Conservation (phyloP, 2,113 vertebrate genomes). For the Elephas maximus region DNA sequence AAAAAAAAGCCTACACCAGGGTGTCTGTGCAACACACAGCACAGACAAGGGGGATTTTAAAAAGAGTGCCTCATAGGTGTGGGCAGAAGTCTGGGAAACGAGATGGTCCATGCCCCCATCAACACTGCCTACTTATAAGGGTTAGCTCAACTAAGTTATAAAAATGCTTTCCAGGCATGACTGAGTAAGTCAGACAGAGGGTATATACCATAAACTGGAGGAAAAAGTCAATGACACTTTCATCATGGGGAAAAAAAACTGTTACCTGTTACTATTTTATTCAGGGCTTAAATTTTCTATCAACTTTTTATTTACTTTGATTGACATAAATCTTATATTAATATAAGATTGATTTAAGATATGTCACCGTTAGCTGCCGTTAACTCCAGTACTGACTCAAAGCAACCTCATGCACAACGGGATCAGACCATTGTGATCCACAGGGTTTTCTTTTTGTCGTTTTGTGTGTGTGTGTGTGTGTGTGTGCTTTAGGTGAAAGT, state of each 20-base stretch:
- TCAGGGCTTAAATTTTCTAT: conserved; percentile 48
- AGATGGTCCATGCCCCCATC: neutral
- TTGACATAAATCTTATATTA: conserved; percentile 47
- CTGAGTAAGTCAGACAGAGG: conserved; percentile 27
- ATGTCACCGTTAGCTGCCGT: neutral
- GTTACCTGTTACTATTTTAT: conserved; percentile 35
- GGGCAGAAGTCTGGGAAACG: conserved; percentile 1
- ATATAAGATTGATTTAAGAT: conserved; percentile 48
- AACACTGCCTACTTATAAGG: neutral
- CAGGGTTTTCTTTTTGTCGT: too few species aligned
- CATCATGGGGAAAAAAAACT: neutral
- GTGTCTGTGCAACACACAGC: neutral
- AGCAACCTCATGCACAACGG: too few species aligned
- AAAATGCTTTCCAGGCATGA: neutral
- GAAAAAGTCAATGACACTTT: conserved; percentile 42
- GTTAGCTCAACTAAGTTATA: conserved; percentile 27
- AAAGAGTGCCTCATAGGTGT: neutral
- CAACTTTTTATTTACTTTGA: conserved; percentile 26
- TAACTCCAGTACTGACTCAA: too few species aligned
- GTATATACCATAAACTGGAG: conserved; percentile 47
- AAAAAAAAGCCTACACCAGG: neutral
- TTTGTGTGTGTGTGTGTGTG: too few species aligned
- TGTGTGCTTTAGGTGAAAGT: too few species aligned
- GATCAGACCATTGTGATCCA: too few species aligned
- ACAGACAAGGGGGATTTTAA: neutral